Percentiles rank a stretch among this genome's conserved stretches.
phyloP scores from a whole-genome alignment of 2,888 invertebrate genomes.

The Synanthedon andrenaeformis region DNA sequence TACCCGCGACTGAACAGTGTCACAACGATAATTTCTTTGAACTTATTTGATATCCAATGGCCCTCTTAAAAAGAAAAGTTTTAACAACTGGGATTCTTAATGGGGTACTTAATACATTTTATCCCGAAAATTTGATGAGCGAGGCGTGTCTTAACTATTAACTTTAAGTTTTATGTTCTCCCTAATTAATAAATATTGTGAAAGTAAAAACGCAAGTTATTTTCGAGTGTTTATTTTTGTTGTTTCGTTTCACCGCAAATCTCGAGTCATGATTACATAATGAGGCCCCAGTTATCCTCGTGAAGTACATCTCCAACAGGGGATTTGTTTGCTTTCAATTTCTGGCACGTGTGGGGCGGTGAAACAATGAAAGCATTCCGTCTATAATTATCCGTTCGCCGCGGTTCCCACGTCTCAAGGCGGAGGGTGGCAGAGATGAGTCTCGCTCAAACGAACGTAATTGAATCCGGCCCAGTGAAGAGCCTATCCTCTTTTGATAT shows the following conservation, averaged over 20 bases:
- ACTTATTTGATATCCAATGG: background rate
- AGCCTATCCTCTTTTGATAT: constrained; percentile 18
- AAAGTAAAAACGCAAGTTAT: no score
- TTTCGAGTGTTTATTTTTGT: no score
- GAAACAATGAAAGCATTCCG: constrained; percentile 9
- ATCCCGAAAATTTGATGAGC: no score
- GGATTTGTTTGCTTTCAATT: constrained; percentile 17
- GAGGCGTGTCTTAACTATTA: no score
- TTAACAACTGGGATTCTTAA: no score
- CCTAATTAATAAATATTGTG: no score
- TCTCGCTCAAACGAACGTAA: constrained; percentile 23
- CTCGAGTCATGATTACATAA: no score
- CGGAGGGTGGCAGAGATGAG: background rate
- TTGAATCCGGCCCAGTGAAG: constrained; percentile 21
- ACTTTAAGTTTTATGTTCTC: no score
- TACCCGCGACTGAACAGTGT: background rate
- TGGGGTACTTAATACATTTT: no score
- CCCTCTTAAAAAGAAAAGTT: constrained; percentile 6
- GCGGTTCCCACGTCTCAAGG: constrained; percentile 7
- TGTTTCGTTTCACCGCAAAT: no score
- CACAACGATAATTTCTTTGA: background rate
- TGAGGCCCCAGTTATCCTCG: no score
- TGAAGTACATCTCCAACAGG: constrained; percentile 7
- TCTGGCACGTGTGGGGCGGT: constrained; percentile 11
- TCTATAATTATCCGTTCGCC: constrained; percentile 7